Conservation (phyloP, 1,140 invertebrate genomes). For the Holcopasites calliopsidis region DNA sequence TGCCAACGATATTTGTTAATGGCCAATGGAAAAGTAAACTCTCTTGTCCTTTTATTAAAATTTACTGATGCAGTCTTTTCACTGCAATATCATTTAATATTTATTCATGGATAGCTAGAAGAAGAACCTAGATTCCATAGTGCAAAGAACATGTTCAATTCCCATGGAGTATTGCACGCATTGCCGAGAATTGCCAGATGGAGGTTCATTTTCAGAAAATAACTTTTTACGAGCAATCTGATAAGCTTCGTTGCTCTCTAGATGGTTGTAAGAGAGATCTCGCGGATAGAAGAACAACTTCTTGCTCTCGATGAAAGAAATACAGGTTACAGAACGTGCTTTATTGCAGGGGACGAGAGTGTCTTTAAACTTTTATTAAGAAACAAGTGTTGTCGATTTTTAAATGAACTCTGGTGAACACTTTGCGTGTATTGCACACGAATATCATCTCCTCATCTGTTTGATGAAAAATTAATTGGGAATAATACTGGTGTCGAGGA, state of each 20-base stretch:
- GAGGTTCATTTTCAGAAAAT: conserved; percentile 65
- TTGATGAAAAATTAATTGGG: background rate
- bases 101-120: too few species aligned
- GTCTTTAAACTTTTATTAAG: conserved; percentile 25
- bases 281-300: conserved; percentile 47
- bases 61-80: too few species aligned
- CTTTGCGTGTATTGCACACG: background rate
- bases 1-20: too few species aligned
- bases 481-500: too few species aligned
- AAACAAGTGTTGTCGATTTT: too few species aligned
- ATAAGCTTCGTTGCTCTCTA: conserved; percentile 50
- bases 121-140: background rate
- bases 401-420: too few species aligned
- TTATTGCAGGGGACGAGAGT: conserved; percentile 30
- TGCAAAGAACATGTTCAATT: background rate
- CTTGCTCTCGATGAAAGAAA: conserved; percentile 25
- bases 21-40: too few species aligned
- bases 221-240: conserved; percentile 63
- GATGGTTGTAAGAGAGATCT: conserved; percentile 39
- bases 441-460: background rate
- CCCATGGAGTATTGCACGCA: conserved; percentile 47
- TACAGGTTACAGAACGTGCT: conserved; percentile 36
- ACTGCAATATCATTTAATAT: too few species aligned
- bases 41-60: too few species aligned
- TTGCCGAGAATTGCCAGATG: conserved; percentile 22